Evolutionary conservation across 2,113 vertebrate species (phyloP).

Genomic region (Pluvianellus socialis): DNA sequence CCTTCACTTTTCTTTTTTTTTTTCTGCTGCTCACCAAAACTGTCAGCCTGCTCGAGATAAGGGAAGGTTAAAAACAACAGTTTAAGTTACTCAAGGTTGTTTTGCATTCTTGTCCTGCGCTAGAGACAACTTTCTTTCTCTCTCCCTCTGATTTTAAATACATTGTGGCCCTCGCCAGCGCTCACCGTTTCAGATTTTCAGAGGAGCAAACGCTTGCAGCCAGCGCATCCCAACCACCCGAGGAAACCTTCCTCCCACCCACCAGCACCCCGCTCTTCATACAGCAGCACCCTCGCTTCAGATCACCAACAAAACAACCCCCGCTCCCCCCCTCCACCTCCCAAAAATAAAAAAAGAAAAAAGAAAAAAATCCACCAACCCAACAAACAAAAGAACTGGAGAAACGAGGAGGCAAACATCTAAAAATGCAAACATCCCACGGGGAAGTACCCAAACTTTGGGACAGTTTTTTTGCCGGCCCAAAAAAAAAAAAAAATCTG

Average conservation of each 20-base stretch:
- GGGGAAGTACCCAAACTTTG: background rate
- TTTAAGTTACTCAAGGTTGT: conserved; percentile 92
- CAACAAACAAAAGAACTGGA: conserved; percentile 15
- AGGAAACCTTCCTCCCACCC: background rate
- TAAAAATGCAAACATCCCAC: background rate
- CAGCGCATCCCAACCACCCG: background rate
- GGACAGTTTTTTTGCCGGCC: background rate
- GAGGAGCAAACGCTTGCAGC: conserved; percentile 43
- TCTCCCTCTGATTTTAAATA: conserved; percentile 51
- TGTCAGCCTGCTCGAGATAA: conserved; percentile 82
- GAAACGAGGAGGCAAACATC: background rate
- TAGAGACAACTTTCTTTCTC: conserved; percentile 68
- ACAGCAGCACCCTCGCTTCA: background rate
- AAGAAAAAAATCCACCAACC: background rate
- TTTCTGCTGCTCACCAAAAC: conserved; percentile 76
- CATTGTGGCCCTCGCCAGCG: conserved; percentile 38
- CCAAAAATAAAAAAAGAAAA: background rate
- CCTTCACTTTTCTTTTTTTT: conserved; percentile 74
- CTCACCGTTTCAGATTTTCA: conserved; percentile 40
- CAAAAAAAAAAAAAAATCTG: background rate
- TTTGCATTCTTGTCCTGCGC: conserved; percentile 83
- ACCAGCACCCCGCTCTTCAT: background rate
- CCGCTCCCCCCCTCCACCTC: no score
- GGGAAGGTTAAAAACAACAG: conserved; percentile 83
- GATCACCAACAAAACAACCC: background rate